phyloP scores from a whole-genome alignment of 2,797 vertebrate genomes.

The Sphaeramia orbicularis region DNA sequence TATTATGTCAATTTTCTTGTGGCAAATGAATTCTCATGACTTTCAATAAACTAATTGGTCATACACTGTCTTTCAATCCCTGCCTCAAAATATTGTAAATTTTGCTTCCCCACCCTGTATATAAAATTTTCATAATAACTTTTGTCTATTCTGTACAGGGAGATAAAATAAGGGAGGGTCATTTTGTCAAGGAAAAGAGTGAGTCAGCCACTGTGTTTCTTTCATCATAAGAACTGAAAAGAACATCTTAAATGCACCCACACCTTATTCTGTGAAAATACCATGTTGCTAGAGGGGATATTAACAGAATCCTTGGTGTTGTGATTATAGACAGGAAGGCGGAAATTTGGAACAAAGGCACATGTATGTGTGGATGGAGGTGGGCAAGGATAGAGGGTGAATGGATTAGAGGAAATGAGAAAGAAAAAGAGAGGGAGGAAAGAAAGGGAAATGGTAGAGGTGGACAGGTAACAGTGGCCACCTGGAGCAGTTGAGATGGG shows the following conservation, averaged over 20 bases:
- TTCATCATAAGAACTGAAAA: slow-evolving; percentile 44
- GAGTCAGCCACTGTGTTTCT: neutral
- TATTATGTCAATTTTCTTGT: too few species aligned
- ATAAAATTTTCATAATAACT: too few species aligned
- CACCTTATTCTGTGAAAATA: slow-evolving; percentile 17
- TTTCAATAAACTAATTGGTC: too few species aligned
- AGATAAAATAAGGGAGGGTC: neutral
- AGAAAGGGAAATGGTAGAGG: slow-evolving; percentile 5
- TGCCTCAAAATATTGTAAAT: too few species aligned
- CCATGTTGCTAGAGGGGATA: slow-evolving; percentile 5
- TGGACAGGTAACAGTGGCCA: slow-evolving; percentile 34
- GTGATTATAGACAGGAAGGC: slow-evolving; percentile 5
- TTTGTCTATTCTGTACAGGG: neutral
- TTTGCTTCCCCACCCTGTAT: too few species aligned
- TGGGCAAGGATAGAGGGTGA: neutral
- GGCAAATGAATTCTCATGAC: too few species aligned
- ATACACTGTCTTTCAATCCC: too few species aligned
- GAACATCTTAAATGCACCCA: slow-evolving; percentile 32
- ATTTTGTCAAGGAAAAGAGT: slow-evolving; percentile 28
- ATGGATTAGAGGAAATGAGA: slow-evolving; percentile 12
- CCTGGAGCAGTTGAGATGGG: slow-evolving; percentile 10
- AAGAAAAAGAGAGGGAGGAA: neutral
- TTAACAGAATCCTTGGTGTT: slow-evolving; percentile 1
- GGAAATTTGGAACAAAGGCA: slow-evolving; percentile 17
- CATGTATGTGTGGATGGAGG: neutral